Base-by-base conservation (phyloP, 2,797 vertebrate genomes). In the Urosaurus nigricauda region DNA sequence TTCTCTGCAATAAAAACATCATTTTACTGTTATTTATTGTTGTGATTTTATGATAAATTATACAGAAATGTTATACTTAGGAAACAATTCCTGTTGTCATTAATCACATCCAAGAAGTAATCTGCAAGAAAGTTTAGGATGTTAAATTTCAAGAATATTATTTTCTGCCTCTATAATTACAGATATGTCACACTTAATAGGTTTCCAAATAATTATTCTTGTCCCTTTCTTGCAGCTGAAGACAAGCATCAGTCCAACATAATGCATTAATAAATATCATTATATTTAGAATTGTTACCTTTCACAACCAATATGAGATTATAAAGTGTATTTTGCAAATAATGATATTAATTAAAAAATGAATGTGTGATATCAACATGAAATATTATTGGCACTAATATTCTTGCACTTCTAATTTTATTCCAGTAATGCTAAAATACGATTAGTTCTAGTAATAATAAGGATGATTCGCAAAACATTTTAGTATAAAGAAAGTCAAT, bases 1-100 rank as follows among this genome's bases (percentile, higher is more conserved):
- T 97, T 96, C 94, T 98, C 98, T 99, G 95, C 90, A 97, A 90
- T 47, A 92, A 74, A 14, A 94, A 91, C 14, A 7, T 85, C 2
- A 3, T 1, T 29, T 1, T 68, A 90, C 92, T 93, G 91, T 60
- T 58, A 83, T n/a, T 47, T 21, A 47, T 85, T 91, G 17, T 11
- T 73, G 0, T 1, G 9, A 0, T 60, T 92, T 32, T 84, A 32
- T 35, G 24, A 21, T 53, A 73, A 86, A 75, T 8, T 79, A 68
- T 21, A 84, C 19, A 37, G 19, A 80, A 81, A 24, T 80, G 21
- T 58, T 81, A n/a, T 16, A 51, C 4, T 43, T 19, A 35, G 35
- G 29, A 17, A 79, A 85, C 16, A 8, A 65, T 51, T 40, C 17
- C 16, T 16, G 65, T 56, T 82, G 40, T 51, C 21, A 65, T 75